A percentile compares a stretch with the other conserved stretches of the same genome.
Conservation (phyloP, 2,888 invertebrate species). For the Diloba caeruleocephala region DNA sequence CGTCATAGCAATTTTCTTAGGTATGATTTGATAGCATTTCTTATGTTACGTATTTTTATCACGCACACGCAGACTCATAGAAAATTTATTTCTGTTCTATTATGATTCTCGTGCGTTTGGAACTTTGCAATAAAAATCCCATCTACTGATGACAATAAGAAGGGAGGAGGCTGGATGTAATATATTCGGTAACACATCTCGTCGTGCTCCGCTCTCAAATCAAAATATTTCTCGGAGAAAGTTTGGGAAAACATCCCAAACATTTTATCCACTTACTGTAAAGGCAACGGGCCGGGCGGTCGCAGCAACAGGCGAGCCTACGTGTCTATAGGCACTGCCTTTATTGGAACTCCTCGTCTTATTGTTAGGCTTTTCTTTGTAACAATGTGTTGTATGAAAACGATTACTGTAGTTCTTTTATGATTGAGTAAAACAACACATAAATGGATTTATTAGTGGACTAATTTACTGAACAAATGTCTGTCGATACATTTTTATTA, state of each 20-base stretch:
- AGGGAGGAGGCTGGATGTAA: slow-evolving; percentile 4
- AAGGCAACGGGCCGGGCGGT: slow-evolving; percentile 25
- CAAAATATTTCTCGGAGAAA: slow-evolving; percentile 31
- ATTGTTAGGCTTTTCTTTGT: slow-evolving; percentile 14
- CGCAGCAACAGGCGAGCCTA: slow-evolving; percentile 64
- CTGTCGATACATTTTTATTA: too few relatives aligned
- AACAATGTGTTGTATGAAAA: slow-evolving; percentile 7
- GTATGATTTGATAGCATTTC: slow-evolving; percentile 22
- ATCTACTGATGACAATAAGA: slow-evolving; percentile 44
- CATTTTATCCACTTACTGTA: slow-evolving; percentile 54
- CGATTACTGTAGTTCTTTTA: slow-evolving; percentile 1
- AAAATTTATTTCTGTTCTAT: slow-evolving; percentile 42
- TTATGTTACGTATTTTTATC: slow-evolving; percentile 22
- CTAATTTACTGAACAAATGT: not conserved
- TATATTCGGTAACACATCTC: slow-evolving; percentile 24
- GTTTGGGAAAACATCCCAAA: slow-evolving; percentile 46
- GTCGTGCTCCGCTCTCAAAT: not conserved
- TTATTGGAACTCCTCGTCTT: slow-evolving; percentile 36
- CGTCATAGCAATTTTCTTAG: slow-evolving; percentile 8
- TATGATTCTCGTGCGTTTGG: slow-evolving; percentile 30
- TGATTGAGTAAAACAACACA: not conserved
- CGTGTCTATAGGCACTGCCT: slow-evolving; percentile 18
- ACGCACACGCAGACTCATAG: slow-evolving; percentile 26
- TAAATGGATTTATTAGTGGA: not conserved
- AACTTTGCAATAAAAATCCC: slow-evolving; percentile 46